Conservation (phyloP, 1,140 invertebrate genomes). For the Drosophila sp. region DNA sequence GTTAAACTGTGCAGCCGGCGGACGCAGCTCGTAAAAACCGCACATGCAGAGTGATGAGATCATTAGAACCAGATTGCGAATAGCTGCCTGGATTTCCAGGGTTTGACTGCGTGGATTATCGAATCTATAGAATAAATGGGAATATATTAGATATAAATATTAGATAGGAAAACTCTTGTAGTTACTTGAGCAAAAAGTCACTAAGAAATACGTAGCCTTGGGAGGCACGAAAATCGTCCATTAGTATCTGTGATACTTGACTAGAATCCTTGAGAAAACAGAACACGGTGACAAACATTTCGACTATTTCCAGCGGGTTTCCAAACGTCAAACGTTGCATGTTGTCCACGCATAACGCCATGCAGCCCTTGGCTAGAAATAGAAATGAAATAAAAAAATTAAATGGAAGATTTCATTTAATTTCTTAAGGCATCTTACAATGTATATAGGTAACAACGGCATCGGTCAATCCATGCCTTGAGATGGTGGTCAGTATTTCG, state of each 20-base stretch:
- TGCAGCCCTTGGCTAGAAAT: constrained; percentile 95
- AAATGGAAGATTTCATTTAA: not conserved
- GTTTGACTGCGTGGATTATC: constrained; percentile 90
- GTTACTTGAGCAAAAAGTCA: constrained; percentile 96
- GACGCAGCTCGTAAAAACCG: constrained; percentile 94
- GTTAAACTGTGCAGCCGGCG: constrained; percentile 92
- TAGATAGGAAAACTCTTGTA: no score
- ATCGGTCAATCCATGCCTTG: constrained; percentile 95
- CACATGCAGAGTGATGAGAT: constrained; percentile 97
- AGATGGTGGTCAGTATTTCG: constrained; percentile 97
- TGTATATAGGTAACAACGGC: constrained; percentile 98
- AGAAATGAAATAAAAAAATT: not conserved
- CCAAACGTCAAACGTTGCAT: constrained; percentile 97
- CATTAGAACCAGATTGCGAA: constrained; percentile 96
- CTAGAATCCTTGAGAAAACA: constrained; percentile 99
- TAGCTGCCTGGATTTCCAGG: constrained; percentile 93
- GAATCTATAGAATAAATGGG: constrained; percentile 86
- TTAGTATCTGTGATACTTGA: constrained; percentile 95
- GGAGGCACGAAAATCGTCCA: constrained; percentile 97
- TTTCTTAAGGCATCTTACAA: constrained; percentile 88
- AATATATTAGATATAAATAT: no score
- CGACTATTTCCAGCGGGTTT: constrained; percentile 97
- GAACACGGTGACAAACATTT: constrained; percentile 99
- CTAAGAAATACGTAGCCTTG: constrained; percentile 98
- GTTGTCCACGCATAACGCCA: constrained; percentile 97